A percentile compares a stretch with the other conserved stretches of the same genome.
Conservation (phyloP, 2,113 vertebrate genomes). For the Procavia capensis region DNA sequence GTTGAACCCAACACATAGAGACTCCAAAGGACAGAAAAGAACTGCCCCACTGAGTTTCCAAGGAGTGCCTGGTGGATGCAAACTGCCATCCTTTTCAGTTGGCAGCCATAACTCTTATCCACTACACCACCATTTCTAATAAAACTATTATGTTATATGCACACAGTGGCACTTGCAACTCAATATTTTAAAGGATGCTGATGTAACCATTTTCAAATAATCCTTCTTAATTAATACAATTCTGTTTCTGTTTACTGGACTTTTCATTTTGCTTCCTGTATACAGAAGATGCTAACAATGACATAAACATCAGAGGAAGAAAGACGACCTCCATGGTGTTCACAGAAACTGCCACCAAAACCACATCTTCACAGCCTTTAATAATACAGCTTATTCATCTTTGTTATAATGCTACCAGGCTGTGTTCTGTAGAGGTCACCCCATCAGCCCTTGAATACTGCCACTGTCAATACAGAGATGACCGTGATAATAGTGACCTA, state of each 20-base stretch:
- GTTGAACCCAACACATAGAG: too few relatives aligned
- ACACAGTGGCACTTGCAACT: neutral
- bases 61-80: too few relatives aligned
- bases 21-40: too few relatives aligned
- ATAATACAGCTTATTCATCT: neutral
- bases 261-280: neutral
- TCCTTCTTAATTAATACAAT: conserved; percentile 42
- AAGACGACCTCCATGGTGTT: neutral
- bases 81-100: too few relatives aligned
- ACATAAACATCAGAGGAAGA: neutral
- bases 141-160: conserved; percentile 8
- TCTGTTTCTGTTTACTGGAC: neutral
- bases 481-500: neutral
- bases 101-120: too few relatives aligned
- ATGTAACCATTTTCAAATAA: conserved; percentile 24
- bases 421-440: neutral
- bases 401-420: neutral
- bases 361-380: neutral
- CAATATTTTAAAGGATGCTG: conserved; percentile 38
- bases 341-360: neutral
- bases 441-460: neutral
- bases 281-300: neutral
- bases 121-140: too few relatives aligned
- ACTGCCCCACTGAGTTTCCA: too few relatives aligned
- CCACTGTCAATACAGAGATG: neutral